phyloP scores from a whole-genome alignment of 2,888 invertebrate species.

The Enchytraeus crypticus region DNA sequence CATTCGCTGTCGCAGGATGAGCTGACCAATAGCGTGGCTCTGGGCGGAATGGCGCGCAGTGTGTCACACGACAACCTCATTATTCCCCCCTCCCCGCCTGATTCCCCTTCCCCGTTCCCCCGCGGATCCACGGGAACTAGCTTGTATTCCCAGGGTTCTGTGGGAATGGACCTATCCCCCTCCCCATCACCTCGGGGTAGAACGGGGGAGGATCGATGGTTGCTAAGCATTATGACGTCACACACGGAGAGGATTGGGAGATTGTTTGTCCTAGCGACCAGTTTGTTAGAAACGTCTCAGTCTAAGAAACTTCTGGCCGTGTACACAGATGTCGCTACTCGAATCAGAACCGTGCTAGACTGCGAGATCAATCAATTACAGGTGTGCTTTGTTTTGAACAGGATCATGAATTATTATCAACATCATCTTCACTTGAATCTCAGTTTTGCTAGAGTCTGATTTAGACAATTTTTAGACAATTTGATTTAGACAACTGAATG shows the following conservation, averaged over 20 bases:
- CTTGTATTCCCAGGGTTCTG: slow-evolving; percentile 16
- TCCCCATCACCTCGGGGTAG: slow-evolving; percentile 12
- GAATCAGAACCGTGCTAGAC: slow-evolving; percentile 17
- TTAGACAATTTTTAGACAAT: too few species aligned
- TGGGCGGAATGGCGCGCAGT: too few species aligned
- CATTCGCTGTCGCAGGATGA: too few species aligned
- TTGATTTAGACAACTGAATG: too few species aligned
- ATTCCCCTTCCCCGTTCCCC: too few species aligned
- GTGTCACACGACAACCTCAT: too few species aligned
- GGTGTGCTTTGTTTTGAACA: background rate
- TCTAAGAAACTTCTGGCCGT: slow-evolving; percentile 19
- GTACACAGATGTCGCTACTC: slow-evolving; percentile 12
- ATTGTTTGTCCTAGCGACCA: slow-evolving; percentile 17
- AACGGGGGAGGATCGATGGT: slow-evolving; percentile 8
- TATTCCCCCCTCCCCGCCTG: too few species aligned
- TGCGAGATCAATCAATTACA: slow-evolving; percentile 19
- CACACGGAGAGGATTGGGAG: background rate
- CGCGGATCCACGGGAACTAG: too few species aligned
- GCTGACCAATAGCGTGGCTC: too few species aligned
- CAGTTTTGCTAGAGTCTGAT: too few species aligned
- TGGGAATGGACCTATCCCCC: slow-evolving; percentile 15
- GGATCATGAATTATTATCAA: background rate
- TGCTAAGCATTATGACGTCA: background rate
- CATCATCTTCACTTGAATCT: too few species aligned
- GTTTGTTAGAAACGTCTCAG: slow-evolving; percentile 19